Conservation (phyloP, 2,113 vertebrate species). For the Lasiurus cinereus region DNA sequence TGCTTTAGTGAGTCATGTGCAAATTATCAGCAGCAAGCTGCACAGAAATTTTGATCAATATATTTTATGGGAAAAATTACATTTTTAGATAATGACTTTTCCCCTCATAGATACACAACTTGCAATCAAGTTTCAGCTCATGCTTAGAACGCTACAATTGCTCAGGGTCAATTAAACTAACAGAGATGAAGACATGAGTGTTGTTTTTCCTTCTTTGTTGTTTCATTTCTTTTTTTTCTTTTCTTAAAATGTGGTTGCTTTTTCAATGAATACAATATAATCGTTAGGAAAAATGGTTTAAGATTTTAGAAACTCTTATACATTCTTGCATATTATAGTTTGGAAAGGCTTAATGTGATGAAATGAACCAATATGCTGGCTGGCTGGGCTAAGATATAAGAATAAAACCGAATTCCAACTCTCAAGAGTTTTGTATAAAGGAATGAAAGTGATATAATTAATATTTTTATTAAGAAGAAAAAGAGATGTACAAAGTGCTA, state of each 20-base stretch:
- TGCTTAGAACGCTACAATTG: neutral
- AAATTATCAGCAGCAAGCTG: conserved; percentile 41
- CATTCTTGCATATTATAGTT: neutral
- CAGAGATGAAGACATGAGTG: neutral
- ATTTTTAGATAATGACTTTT: conserved; percentile 34
- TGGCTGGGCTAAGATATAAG: neutral
- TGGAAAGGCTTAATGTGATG: neutral
- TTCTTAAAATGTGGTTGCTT: neutral
- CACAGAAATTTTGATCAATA: conserved; percentile 43
- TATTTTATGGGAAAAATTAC: conserved; percentile 32
- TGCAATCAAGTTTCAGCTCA: conserved; percentile 11
- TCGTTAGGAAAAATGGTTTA: conserved; percentile 1
- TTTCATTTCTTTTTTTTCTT: neutral
- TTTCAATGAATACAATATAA: conserved; percentile 9
- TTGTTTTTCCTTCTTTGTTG: neutral
- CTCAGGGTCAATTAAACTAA: neutral
- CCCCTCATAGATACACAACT: neutral
- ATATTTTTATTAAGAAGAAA: neutral
- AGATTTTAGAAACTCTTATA: neutral
- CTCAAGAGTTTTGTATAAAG: neutral
- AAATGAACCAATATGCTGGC: neutral
- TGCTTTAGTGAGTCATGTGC: conserved; percentile 35
- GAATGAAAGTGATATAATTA: neutral
- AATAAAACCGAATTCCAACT: neutral
- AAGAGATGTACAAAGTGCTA: neutral